phyloP scores from a whole-genome alignment of 2,113 vertebrate species.

The Mellivora capensis region DNA sequence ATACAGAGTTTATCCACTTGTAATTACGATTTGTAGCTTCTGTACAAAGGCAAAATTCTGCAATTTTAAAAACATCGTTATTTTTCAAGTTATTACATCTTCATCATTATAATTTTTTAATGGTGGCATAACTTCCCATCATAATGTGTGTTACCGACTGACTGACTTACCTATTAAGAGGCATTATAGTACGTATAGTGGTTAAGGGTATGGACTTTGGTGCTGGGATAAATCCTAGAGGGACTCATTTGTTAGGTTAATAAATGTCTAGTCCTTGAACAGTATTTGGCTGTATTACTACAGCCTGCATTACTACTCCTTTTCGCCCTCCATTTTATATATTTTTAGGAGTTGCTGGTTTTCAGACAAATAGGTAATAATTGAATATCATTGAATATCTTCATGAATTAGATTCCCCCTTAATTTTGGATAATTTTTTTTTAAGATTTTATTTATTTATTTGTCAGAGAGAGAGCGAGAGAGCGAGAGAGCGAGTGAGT shows the following conservation, averaged over 20 bases:
- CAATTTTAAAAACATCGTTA: background rate
- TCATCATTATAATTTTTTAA: conserved; percentile 31
- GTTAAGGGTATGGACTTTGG: background rate
- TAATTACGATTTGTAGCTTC: background rate
- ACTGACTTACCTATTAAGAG: background rate
- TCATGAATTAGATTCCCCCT: background rate
- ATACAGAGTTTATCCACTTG: background rate
- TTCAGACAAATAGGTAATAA: background rate
- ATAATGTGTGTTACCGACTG: background rate
- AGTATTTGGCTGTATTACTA: background rate
- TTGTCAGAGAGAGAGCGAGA: too few relatives aligned
- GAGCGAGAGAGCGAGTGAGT: too few relatives aligned
- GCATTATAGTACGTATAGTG: background rate
- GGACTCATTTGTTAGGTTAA: background rate
- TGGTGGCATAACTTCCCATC: background rate
- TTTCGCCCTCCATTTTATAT: background rate
- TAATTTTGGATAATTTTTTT: conserved; percentile 34
- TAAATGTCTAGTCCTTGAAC: background rate
- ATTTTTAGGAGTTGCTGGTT: background rate
- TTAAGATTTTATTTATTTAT: too few relatives aligned
- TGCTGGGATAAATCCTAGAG: background rate
- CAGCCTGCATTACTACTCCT: background rate
- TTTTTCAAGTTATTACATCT: background rate
- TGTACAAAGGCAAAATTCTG: background rate
- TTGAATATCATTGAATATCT: background rate